phyloP scores from a whole-genome alignment of 2,888 invertebrate genomes.

The Adelphocoris suturalis region DNA sequence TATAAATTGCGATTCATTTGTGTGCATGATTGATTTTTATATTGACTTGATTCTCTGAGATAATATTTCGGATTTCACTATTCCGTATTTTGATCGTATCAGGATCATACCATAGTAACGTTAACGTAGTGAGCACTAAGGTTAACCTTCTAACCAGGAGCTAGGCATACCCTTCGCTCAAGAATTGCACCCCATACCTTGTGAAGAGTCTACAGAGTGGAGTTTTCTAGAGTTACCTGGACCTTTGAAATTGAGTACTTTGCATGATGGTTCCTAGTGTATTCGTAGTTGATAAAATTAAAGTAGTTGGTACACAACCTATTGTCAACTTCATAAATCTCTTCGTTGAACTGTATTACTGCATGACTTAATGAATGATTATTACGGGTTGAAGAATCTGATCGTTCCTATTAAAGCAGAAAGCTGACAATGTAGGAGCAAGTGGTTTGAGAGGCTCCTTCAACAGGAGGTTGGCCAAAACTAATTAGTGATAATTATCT shows the following conservation, averaged over 20 bases:
- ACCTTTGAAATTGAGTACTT: conserved; percentile 39
- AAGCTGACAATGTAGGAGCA: too few relatives aligned
- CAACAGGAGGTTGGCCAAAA: too few relatives aligned
- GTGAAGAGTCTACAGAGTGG: conserved; percentile 32
- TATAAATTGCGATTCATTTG: conserved; percentile 8
- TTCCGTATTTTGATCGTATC: not conserved
- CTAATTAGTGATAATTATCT: too few relatives aligned
- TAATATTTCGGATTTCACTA: not conserved
- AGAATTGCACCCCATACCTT: not conserved
- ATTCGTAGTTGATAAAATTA: not conserved
- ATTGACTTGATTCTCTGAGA: not conserved
- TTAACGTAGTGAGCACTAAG: conserved; percentile 1
- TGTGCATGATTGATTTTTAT: conserved; percentile 19
- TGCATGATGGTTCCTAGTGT: conserved; percentile 22
- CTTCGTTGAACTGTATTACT: too few relatives aligned
- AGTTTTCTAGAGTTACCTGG: conserved; percentile 48
- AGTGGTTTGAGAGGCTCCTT: too few relatives aligned
- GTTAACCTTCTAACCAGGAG: conserved; percentile 34
- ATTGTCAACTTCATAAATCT: not conserved
- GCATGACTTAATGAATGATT: too few relatives aligned
- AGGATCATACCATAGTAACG: not conserved
- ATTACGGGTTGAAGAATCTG: too few relatives aligned
- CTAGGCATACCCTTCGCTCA: not conserved
- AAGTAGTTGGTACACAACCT: too few relatives aligned
- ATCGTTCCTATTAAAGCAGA: too few relatives aligned